Evolutionary conservation across 30 jellyfish, hydroid and myxozoan genomes (phyloP).

Genomic region (Sanderia malayensis): DNA sequence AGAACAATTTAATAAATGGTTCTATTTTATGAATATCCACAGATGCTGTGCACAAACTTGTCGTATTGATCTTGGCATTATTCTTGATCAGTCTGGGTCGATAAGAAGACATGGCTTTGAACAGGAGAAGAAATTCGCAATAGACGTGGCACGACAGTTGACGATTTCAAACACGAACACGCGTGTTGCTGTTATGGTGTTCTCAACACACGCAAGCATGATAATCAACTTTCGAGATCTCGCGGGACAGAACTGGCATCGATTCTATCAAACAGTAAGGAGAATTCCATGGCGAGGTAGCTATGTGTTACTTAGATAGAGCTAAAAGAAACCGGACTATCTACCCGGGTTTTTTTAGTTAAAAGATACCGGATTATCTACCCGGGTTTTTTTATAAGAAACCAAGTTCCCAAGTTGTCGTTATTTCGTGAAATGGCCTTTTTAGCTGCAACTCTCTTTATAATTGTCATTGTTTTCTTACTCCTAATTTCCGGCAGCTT

Average conservation of each 20-base stretch:
- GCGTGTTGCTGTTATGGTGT: slow-evolving; percentile 70
- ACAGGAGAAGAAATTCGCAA: slow-evolving; percentile 58
- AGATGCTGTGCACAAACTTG: slow-evolving; percentile 41
- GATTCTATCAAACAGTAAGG: slow-evolving; percentile 40
- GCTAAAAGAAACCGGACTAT: no score
- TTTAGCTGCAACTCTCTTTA: no score
- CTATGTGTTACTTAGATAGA: neutral
- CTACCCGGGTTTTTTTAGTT: no score
- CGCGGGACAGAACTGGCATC: slow-evolving; percentile 48
- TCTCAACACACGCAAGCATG: slow-evolving; percentile 63
- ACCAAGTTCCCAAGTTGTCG: no score
- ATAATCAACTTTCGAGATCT: slow-evolving; percentile 54
- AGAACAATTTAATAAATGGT: no score
- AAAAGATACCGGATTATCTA: no score
- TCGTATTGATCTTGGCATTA: slow-evolving; percentile 66
- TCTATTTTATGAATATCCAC: no score
- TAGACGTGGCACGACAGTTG: slow-evolving; percentile 52
- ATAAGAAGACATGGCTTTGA: slow-evolving; percentile 45
- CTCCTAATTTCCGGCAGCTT: no score
- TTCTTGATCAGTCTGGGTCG: slow-evolving; percentile 75
- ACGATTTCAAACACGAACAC: slow-evolving; percentile 39
- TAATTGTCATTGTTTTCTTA: no score
- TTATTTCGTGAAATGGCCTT: no score
- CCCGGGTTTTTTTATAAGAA: no score
- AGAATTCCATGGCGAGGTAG: slow-evolving; percentile 44